phyloP scores from a whole-genome alignment of 2,888 invertebrate species.

The Idaea straminata region DNA sequence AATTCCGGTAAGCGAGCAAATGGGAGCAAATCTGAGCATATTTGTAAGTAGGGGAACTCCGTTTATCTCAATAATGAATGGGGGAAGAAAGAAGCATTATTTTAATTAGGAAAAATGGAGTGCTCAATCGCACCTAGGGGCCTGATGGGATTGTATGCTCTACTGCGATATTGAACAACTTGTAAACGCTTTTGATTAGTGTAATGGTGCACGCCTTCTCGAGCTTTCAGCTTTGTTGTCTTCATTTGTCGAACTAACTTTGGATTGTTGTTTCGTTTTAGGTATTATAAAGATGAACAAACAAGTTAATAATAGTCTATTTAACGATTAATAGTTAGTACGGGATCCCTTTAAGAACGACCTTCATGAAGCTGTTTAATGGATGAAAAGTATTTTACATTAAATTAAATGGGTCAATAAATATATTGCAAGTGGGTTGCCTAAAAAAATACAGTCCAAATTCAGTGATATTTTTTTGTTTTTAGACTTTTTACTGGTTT shows the following conservation, averaged over 20 bases:
- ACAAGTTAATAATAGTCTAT: not conserved
- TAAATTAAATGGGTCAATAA: no score
- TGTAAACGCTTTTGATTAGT: slow-evolving; percentile 49
- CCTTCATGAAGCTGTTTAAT: no score
- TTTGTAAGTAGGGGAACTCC: slow-evolving; percentile 63
- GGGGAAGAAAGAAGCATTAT: slow-evolving; percentile 74
- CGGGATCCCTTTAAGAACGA: no score
- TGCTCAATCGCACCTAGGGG: slow-evolving; percentile 46
- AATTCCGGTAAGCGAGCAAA: slow-evolving; percentile 49
- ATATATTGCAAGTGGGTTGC: no score
- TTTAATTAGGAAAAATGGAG: slow-evolving; percentile 76
- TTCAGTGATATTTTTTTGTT: no score
- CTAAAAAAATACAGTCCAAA: no score
- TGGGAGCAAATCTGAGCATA: slow-evolving; percentile 60
- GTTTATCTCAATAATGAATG: slow-evolving; percentile 76
- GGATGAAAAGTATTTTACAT: no score
- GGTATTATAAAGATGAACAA: not conserved
- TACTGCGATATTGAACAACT: slow-evolving; percentile 33
- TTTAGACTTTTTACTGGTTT: no score
- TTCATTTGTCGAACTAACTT: slow-evolving; percentile 6
- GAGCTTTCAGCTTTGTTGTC: slow-evolving; percentile 20
- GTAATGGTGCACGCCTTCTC: slow-evolving; percentile 32
- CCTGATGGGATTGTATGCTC: slow-evolving; percentile 10
- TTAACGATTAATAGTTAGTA: not conserved
- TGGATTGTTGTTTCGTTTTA: slow-evolving; percentile 10